A percentile compares a stretch with the other conserved stretches of the same genome.
Evolutionary conservation across 2,888 invertebrate species (phyloP).

Genomic region (Orthonychiurus folsomi): DNA sequence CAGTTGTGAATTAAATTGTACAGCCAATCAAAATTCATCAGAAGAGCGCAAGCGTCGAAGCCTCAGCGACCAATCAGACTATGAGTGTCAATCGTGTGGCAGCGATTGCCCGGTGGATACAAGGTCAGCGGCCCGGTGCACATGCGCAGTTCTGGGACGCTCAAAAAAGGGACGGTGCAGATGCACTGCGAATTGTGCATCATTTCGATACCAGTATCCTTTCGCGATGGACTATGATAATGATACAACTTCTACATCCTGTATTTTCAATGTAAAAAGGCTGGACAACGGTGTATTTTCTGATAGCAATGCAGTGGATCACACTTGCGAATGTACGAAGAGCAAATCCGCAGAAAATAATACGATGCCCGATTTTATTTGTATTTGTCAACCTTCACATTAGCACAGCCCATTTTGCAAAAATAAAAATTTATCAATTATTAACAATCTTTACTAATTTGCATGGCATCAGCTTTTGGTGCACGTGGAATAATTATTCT

Average conservation of each 20-base stretch:
- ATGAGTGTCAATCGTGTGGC: background rate
- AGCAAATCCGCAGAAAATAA: background rate
- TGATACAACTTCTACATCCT: background rate
- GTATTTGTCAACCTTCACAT: background rate
- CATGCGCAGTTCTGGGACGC: background rate
- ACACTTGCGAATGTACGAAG: background rate
- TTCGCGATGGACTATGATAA: background rate
- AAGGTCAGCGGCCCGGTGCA: background rate
- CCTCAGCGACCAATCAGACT: background rate
- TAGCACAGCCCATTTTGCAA: background rate
- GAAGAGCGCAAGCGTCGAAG: background rate
- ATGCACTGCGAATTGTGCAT: background rate
- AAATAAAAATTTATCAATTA: background rate
- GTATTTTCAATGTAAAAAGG: background rate
- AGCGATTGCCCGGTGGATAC: background rate
- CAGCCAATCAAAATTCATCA: background rate
- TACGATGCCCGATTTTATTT: background rate
- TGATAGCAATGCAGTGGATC: background rate
- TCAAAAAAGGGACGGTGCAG: background rate
- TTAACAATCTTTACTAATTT: background rate
- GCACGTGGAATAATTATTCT: background rate
- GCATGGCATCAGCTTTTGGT: background rate
- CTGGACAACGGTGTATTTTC: background rate
- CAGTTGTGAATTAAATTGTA: background rate
- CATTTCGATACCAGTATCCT: background rate